phyloP scores from a whole-genome alignment of 2,888 invertebrate species.

The Sphaerophoria rueppellii region DNA sequence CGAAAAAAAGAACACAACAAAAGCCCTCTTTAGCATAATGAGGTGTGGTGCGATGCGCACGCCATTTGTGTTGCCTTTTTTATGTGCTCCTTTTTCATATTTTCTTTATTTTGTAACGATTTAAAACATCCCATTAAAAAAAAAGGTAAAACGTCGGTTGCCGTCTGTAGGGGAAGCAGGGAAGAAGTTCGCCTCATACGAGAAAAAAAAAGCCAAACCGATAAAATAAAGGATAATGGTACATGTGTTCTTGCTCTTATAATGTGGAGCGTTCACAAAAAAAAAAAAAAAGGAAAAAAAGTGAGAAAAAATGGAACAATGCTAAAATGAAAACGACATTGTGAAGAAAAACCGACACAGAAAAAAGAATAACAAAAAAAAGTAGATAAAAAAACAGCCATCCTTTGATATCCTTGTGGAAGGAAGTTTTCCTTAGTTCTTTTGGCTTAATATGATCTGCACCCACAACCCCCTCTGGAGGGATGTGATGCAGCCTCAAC shows the following conservation, averaged over 20 bases:
- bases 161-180: background rate
- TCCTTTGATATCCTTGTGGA: slow-evolving; percentile 54
- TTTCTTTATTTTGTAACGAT: slow-evolving; percentile 53
- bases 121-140: slow-evolving; percentile 66
- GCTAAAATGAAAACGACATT: slow-evolving; percentile 50
- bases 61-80: slow-evolving; percentile 40
- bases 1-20: slow-evolving; percentile 16
- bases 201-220: slow-evolving; percentile 41
- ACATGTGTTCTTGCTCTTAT: slow-evolving; percentile 67
- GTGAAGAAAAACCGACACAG: slow-evolving; percentile 41
- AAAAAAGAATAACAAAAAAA: slow-evolving; percentile 17
- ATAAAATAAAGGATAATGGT: slow-evolving; percentile 73
- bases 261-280: slow-evolving; percentile 35
- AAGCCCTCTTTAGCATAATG: slow-evolving; percentile 67
- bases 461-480: slow-evolving; percentile 7
- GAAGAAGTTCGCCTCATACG: slow-evolving; percentile 7
- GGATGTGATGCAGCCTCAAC: slow-evolving; percentile 54
- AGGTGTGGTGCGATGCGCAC: slow-evolving; percentile 67
- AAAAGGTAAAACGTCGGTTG: slow-evolving; percentile 29
- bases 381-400: slow-evolving; percentile 19
- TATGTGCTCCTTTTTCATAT: slow-evolving; percentile 45
- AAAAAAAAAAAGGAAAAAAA: slow-evolving; percentile 17
- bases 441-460: slow-evolving; percentile 56
- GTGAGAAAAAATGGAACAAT: slow-evolving; percentile 40
- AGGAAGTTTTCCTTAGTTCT: slow-evolving; percentile 40